A percentile compares a stretch with the other conserved stretches of the same genome.
phyloP scores from a whole-genome alignment of 92 coral and sea anemone genomes.

The Galaxea fascicularis region DNA sequence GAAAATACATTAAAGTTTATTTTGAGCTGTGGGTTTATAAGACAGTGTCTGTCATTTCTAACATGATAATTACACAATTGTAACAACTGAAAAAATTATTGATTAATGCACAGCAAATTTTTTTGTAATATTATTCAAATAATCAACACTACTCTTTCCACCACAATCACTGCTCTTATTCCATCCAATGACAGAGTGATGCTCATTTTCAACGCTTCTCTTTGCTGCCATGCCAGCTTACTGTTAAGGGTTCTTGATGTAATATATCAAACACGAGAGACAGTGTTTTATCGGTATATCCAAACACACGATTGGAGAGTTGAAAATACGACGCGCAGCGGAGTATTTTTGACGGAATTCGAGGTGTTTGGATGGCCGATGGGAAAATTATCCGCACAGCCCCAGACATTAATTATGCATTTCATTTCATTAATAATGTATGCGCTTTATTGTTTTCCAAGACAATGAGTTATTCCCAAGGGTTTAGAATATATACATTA shows the following conservation, averaged over 20 bases:
- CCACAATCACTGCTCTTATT: conserved; percentile 3
- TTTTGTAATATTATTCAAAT: conserved; percentile 25
- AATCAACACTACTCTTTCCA: conserved; percentile 18
- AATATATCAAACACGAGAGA: no score
- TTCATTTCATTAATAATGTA: no score
- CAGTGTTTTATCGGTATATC: no score
- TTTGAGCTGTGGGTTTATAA: conserved; percentile 17
- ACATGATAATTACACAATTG: conserved; percentile 32
- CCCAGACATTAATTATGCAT: no score
- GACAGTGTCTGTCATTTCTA: conserved; percentile 39
- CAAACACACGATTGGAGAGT: no score
- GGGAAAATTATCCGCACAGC: no score
- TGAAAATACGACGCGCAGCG: no score
- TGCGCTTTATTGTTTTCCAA: no score
- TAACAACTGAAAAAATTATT: conserved; percentile 3
- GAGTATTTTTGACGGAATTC: no score
- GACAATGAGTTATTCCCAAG: no score
- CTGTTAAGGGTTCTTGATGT: background rate
- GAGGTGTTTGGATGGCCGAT: no score
- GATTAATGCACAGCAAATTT: conserved; percentile 16
- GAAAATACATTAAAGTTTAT: conserved; percentile 34
- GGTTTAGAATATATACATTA: no score
- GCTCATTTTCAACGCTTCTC: background rate
- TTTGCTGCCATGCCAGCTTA: background rate
- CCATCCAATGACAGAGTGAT: background rate